Evolutionary conservation across 1,140 invertebrate species (phyloP), one percentile per base, ranked within the genome.

Genomic region (Drosophila varians): DNA sequence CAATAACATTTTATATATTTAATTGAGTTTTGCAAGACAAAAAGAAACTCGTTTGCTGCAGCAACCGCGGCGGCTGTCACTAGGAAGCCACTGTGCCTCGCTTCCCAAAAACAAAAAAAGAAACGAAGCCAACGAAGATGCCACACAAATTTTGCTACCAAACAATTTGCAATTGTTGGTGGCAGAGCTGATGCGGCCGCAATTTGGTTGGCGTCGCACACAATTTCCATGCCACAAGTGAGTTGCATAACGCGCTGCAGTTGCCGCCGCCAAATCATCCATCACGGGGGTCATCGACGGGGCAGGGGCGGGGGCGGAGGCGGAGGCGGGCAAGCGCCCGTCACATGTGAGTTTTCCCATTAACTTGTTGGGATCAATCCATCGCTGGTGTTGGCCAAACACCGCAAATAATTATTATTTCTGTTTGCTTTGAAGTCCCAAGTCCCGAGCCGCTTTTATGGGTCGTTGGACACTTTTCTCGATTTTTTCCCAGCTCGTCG

Each of bases 91-190:
- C 28, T 25, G 45, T 51, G 19, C 53, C 42, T 58, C 28, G 57
- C 52, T 79, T 56, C 60, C 46, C 58, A 71, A 57, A 46, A 19
- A 51, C 34, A 58, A 38, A 42, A 18, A 19, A 55, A 21, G 18
- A 7, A 9, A 26, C 19, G 34, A 31, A 54, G 60, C 26, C 47
- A 34, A 54, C 19, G 56, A 66, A 43, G 45, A 54, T 51, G 51
- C 76, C 42, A 76, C 54, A 73, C 66, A 73, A 68, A 74, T 21
- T 79, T 73, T 83, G 77, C 57, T 83, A 79, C 57, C 68, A 70
- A 80, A 86, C 79, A 84, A 84, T 84, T 79, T 84, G 80, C 82
- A 68, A 84, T 86, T 84, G 80, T 79, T 84, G 80, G 54, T 74
- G 66, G 19, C 23, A 46, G 62, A 68, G 56, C 47, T 71, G 66